These are phyloP conservation scores for Oenanthe melanoleuca DNA, from an alignment of 2,113 vertebrate genomes.

Conservation along the genomic window DNA sequence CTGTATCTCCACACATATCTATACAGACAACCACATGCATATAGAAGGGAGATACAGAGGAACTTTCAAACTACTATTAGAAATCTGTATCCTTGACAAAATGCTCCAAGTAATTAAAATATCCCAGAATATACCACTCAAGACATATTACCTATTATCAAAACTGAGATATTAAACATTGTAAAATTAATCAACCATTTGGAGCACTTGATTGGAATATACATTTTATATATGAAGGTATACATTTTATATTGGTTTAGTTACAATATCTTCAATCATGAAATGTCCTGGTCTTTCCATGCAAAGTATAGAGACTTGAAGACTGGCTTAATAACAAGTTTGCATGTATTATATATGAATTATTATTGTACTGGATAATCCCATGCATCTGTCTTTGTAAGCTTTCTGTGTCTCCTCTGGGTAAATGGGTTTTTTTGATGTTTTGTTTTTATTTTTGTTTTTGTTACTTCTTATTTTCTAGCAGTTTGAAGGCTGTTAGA, in stretches of 20 bases:
- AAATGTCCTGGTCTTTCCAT: not conserved
- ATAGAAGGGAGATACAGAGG: not conserved
- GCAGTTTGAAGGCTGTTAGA: not conserved
- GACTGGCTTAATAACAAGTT: not conserved
- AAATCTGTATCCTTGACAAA: not conserved
- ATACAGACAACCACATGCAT: too few species aligned
- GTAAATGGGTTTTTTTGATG: not conserved
- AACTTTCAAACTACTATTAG: not conserved
- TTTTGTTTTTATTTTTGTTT: not conserved
- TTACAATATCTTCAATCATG: not conserved
- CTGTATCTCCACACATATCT: not conserved
- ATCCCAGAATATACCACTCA: not conserved
- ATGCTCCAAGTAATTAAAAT: not conserved
- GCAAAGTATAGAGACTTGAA: not conserved
- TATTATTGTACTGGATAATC: not conserved
- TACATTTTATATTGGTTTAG: not conserved
- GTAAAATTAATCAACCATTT: not conserved
- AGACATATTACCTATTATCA: not conserved
- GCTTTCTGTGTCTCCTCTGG: not conserved
- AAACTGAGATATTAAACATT: not conserved
- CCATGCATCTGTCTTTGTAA: not conserved
- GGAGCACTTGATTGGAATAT: not conserved
- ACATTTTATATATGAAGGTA: not conserved
- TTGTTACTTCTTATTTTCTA: not conserved
- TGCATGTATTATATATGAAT: not conserved